Conservation (phyloP, 1,140 invertebrate species). For the Drosophila simulans region DNA sequence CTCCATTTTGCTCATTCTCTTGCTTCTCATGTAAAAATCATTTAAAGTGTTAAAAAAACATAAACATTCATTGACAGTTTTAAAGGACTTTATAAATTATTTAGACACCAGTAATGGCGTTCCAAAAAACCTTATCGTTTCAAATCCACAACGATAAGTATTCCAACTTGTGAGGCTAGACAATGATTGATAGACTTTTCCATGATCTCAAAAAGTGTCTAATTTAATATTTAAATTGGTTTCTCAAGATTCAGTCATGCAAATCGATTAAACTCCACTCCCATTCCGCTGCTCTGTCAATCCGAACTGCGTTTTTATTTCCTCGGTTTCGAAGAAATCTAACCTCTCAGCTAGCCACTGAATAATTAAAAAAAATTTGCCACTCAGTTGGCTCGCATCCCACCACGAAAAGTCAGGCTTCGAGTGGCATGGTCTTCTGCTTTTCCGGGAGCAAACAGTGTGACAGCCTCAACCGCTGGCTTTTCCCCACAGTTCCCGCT, state of each 20-base stretch:
- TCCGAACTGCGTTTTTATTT: slow-evolving; percentile 10
- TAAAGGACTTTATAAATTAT: background rate
- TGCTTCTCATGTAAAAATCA: too few species aligned
- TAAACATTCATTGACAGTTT: background rate
- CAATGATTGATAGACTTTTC: slow-evolving; percentile 45
- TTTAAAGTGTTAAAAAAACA: background rate
- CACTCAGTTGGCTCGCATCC: slow-evolving; percentile 40
- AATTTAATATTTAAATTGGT: slow-evolving; percentile 54
- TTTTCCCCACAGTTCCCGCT: slow-evolving; percentile 6
- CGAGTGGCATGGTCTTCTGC: background rate
- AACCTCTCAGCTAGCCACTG: slow-evolving; percentile 53
- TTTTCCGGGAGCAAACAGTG: slow-evolving; percentile 50
- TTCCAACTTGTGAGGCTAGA: slow-evolving; percentile 8
- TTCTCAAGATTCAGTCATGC: slow-evolving; percentile 53
- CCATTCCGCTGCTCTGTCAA: slow-evolving; percentile 11
- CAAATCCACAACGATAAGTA: slow-evolving; percentile 2
- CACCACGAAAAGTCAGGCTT: slow-evolving; percentile 15
- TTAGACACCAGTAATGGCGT: background rate
- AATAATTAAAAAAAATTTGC: slow-evolving; percentile 76
- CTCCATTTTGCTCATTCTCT: too few species aligned
- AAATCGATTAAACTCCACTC: slow-evolving; percentile 46
- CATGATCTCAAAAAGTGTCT: slow-evolving; percentile 30
- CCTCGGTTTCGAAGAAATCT: slow-evolving; percentile 22
- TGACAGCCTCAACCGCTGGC: slow-evolving; percentile 62
- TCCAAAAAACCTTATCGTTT: slow-evolving; percentile 1